These are phyloP conservation scores for Liasis olivaceus DNA, from an alignment of 2,797 vertebrate species.

Conservation along the genomic window DNA sequence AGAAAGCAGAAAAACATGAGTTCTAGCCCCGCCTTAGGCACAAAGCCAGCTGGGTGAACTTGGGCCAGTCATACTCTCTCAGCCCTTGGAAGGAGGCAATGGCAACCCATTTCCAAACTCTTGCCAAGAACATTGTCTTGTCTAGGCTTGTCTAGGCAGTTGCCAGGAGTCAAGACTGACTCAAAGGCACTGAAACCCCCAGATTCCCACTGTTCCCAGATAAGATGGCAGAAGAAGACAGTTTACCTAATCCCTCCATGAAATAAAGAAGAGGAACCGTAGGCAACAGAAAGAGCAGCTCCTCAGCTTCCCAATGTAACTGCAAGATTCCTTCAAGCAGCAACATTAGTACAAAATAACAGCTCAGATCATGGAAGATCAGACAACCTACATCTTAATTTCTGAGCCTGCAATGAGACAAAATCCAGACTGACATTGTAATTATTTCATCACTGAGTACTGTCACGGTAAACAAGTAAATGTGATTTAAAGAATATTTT, in stretches of 20 bases:
- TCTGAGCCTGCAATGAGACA: not conserved
- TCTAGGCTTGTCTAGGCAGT: not conserved
- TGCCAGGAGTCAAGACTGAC: not conserved
- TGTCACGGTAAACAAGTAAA: not conserved
- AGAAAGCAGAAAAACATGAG: not conserved
- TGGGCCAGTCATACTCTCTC: not conserved
- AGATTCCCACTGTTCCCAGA: not conserved
- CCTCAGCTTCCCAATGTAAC: not conserved
- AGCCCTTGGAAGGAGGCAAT: not conserved
- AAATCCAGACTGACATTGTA: not conserved
- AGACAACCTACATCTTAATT: not conserved
- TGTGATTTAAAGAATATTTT: constrained; percentile 1
- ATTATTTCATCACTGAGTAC: not conserved
- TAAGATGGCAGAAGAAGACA: not conserved
- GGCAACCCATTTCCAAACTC: not conserved
- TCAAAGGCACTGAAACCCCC: not conserved
- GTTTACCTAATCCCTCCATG: not conserved
- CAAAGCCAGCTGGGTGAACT: not conserved
- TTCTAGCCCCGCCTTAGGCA: not conserved
- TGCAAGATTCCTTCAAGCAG: not conserved
- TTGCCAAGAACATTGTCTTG: not conserved
- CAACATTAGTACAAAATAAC: not conserved
- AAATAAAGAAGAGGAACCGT: not conserved
- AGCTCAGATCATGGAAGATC: not conserved
- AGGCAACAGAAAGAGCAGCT: not conserved